Evolutionary conservation across 2,113 vertebrate species (phyloP), one percentile per base, ranked within the genome.

Genomic region (Ciconia stormi): DNA sequence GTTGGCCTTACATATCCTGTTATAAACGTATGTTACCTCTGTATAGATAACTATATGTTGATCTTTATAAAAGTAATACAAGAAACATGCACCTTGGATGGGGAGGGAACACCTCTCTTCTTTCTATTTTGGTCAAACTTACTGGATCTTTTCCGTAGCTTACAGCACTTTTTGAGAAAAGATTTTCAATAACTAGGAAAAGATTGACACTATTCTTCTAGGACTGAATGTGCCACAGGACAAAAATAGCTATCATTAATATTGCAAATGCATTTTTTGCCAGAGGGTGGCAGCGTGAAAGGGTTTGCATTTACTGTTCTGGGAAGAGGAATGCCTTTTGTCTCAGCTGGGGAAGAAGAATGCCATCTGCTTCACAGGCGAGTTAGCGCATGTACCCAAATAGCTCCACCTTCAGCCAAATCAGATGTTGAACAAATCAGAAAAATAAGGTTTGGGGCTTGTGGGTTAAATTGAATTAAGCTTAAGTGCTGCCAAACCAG

Each of bases 261-360:
- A 90, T 78, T 89, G 91, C 74, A 87, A 81, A 70, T 42, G 46
- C 36, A 1, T 46, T 4, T 83, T 80, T 89, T 89, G 80, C 94
- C 89, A 73, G 95, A 93, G 72, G 94, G 76, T 87, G 89, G 93
- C 82, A 92, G 94, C 25, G 16, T 65, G 82, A 21, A 80, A 92
- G 49, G 58, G 12, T 65, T 70, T 56, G 40, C 17, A 2, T 36
- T 53, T 53, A 14, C 50, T 52, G 17, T 56, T 63, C 66, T 61
- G 71, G 82, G 71, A 80, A 56, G 23, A 34, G 29, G 18, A 69
- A 58, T 52, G 29, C 29, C 29, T 66, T 87, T 91, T 91, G 73
- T 79, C 65, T 85, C 16, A 49, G 70, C 84, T 76, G 38, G 10
- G 47, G 56, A 90, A 81, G 58, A 44, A 67, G 82, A 74, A 56